phyloP scores from a whole-genome alignment of 2,113 vertebrate species.

The Myiozetetes cayanensis region DNA sequence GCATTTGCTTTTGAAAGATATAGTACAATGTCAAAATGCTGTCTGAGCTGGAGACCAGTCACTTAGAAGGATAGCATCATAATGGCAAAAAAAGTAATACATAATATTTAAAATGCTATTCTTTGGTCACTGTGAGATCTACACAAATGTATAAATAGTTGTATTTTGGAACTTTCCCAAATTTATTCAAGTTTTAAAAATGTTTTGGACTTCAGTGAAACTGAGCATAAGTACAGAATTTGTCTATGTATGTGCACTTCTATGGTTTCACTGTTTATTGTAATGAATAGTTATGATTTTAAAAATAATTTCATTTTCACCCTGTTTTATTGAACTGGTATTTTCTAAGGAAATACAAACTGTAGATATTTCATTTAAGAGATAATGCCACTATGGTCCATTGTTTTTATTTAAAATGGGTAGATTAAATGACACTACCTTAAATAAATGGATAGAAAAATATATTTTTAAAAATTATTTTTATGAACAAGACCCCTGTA shows the following conservation, averaged over 20 bases:
- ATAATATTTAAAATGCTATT: conserved; percentile 16
- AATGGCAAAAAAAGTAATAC: conserved; percentile 12
- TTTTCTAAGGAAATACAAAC: neutral
- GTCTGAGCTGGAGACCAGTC: conserved; percentile 28
- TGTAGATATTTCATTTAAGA: neutral
- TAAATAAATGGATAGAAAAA: neutral
- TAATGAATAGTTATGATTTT: neutral
- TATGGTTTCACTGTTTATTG: neutral
- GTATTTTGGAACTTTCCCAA: neutral
- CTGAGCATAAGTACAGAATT: neutral
- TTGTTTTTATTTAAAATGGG: neutral
- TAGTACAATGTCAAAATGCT: conserved; percentile 52
- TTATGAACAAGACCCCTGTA: neutral
- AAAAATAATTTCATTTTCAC: neutral
- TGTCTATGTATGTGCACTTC: neutral
- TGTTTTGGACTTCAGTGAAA: neutral
- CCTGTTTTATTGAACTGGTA: neutral
- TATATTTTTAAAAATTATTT: accelerated
- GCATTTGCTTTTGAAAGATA: conserved; percentile 47
- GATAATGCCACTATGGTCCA: neutral
- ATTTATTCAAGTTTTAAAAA: conserved; percentile 2
- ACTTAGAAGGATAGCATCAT: conserved; percentile 20
- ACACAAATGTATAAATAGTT: neutral
- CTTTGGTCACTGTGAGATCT: neutral
- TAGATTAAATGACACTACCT: neutral